A percentile compares a stretch with the other conserved stretches of the same genome.
phyloP scores from a whole-genome alignment of 2,888 invertebrate genomes.

The Synergus laeviventris region DNA sequence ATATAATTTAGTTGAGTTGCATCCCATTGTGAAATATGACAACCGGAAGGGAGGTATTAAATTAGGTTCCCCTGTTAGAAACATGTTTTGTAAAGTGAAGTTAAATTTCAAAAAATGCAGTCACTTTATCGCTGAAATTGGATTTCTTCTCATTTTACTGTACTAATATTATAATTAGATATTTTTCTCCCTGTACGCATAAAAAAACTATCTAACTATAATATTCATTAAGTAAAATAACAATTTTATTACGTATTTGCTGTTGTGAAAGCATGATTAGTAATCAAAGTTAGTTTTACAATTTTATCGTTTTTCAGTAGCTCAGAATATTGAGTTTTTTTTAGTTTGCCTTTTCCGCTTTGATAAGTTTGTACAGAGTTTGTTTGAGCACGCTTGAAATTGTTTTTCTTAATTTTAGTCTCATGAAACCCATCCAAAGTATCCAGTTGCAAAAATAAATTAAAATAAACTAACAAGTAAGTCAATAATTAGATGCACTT shows the following conservation, averaged over 20 bases:
- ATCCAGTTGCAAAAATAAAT: background rate
- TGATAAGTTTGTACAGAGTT: constrained; percentile 4
- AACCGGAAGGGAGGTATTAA: background rate
- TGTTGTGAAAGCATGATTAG: constrained; percentile 1
- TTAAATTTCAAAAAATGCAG: too few species aligned
- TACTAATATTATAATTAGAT: too few species aligned
- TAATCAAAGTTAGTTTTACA: constrained; percentile 1
- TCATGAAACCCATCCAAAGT: background rate
- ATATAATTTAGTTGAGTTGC: background rate
- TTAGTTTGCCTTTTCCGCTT: background rate
- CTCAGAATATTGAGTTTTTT: background rate
- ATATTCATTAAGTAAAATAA: too few species aligned
- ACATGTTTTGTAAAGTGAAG: too few species aligned
- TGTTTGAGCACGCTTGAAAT: constrained; percentile 10
- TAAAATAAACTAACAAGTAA: background rate
- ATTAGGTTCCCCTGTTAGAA: background rate
- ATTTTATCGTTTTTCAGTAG: constrained; percentile 9
- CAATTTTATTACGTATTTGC: too few species aligned
- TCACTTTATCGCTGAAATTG: too few species aligned
- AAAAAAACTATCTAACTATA: too few species aligned
- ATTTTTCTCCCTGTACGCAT: too few species aligned
- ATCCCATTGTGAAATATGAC: background rate
- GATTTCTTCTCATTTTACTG: too few species aligned
- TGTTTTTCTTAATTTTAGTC: constrained; percentile 1
- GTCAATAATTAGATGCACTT: background rate